Conservation (phyloP, 23 tunicate species). For the Halocynthia roretzi region DNA sequence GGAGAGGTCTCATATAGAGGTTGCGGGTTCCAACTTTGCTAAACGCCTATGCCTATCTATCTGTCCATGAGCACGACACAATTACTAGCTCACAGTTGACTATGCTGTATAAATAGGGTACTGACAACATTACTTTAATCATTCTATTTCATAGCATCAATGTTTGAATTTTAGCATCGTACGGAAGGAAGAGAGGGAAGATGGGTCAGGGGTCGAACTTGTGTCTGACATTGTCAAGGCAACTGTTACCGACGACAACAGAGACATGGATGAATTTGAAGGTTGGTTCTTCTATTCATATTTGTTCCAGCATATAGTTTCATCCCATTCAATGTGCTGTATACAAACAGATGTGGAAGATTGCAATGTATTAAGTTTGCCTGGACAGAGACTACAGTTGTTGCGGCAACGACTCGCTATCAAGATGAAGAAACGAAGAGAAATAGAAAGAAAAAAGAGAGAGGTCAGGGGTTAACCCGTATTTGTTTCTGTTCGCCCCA, state of each 20-base stretch:
- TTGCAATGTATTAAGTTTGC: neutral
- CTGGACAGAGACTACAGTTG: constrained; percentile 18
- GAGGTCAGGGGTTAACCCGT: constrained; percentile 25
- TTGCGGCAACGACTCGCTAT: constrained; percentile 36
- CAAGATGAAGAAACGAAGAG: constrained; percentile 72
- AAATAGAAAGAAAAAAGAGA: constrained; percentile 46
- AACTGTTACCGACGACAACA: neutral
- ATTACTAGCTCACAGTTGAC: too few species aligned
- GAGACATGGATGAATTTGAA: neutral
- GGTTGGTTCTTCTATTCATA: neutral
- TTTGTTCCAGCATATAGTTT: neutral
- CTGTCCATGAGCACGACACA: too few species aligned
- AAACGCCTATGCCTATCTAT: too few species aligned
- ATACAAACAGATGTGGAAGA: neutral
- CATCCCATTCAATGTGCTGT: neutral
- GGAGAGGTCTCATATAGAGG: too few species aligned
- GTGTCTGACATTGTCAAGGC: constrained; percentile 48
- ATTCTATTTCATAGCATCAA: too few species aligned
- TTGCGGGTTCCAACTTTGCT: too few species aligned
- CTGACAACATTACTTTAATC: neutral
- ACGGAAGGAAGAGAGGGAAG: constrained; percentile 45
- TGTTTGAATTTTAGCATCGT: constrained; percentile 21
- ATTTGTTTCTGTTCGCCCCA: too few species aligned
- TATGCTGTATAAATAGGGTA: too few species aligned
- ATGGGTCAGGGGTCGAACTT: constrained; percentile 56